Base-by-base conservation (phyloP, 1,140 invertebrate species). In the Uloborus diversus region DNA sequence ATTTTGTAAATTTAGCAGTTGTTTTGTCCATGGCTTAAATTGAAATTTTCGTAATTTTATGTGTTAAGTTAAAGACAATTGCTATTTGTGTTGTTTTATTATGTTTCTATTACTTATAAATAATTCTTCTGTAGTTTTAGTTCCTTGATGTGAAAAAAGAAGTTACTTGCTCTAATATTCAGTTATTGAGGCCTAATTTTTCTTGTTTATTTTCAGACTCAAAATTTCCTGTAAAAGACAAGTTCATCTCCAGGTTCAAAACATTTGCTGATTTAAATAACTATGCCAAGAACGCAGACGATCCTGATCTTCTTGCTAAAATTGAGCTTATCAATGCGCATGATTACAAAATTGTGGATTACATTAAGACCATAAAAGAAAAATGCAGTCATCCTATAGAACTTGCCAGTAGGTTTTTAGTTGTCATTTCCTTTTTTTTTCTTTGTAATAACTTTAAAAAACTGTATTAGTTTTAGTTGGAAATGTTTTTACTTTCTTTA, bases 301-400 rank as follows among this genome's bases (percentile, higher is more conserved):
- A 87, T 59, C 23, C 20, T 47, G 86, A 87, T 64, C 82, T 87
- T n/a, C 11, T 84, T 33, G 83, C 84, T 2, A 87, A 86, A 70
- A 84, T 87, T 14, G 84, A 84, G 13, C 84, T 87, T 65, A 85
- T 86, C 13, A 73, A 79, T 53, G 81, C 81, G 1, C 85, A 84
- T 82, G 56, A 82, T 35, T 59, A 81, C 47, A 82, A 81, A 32
- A 59, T 87, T 5, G 84, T 82, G 1, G 59, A 32, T 17, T 79
- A 76, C 33, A 82, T 86, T 9, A 57, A 62, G 13, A 85, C 81
- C 33, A 85, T 87, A n/a, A 76, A 82, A 33, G 71, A 78, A 33
- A 84, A 83, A 71, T 76, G 81, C 37, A 81, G 83, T 11, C 59
- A 49, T 61, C 83, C 85, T 78, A 47, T 83, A 4, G 78, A 81